Conservation (phyloP, 2,113 vertebrate species). For the Oryctolagus cuniculus region mOryCun1.1 NC_091444.1:6804001-6804500, state of each 20-base stretch:
- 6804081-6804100: slow-evolving; percentile 66
- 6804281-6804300: slow-evolving; percentile 71
- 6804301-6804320: slow-evolving; percentile 81
- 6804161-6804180: slow-evolving; percentile 84
- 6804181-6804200: slow-evolving; percentile 84
- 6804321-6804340: slow-evolving; percentile 83
- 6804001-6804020: slow-evolving; percentile 57
- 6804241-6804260: slow-evolving; percentile 71
- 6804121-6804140: slow-evolving; percentile 76
- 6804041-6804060: slow-evolving; percentile 53
- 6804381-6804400: slow-evolving; percentile 80
- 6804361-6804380: slow-evolving; percentile 85
- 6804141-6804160: slow-evolving; percentile 80
- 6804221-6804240: slow-evolving; percentile 78
- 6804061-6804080: slow-evolving; percentile 24
- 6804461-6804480: neutral
- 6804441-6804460: slow-evolving; percentile 24
- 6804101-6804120: slow-evolving; percentile 81
- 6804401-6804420: slow-evolving; percentile 77
- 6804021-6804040: slow-evolving; percentile 6
- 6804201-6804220: slow-evolving; percentile 88
- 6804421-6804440: slow-evolving; percentile 58
- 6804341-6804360: slow-evolving; percentile 71
- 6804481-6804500: neutral
- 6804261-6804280: slow-evolving; percentile 85